Conservation (phyloP, 1,140 invertebrate genomes). For the Apis cerana region DNA sequence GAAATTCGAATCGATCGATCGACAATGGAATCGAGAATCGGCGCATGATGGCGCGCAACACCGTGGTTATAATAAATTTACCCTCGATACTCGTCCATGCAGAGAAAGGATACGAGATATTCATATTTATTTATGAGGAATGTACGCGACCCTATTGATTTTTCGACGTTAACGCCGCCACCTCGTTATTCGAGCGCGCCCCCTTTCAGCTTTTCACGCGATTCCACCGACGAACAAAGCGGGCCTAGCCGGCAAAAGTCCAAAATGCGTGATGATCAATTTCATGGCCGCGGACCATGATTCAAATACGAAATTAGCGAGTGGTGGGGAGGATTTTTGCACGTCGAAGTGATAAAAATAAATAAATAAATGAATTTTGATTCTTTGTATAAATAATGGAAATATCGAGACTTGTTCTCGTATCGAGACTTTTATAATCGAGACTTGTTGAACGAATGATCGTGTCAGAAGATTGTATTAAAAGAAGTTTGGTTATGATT, state of each 20-base stretch:
- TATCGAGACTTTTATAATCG: background rate
- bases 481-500: too few relatives aligned
- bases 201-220: constrained; percentile 39
- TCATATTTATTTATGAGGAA: constrained; percentile 74
- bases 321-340: background rate
- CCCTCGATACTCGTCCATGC: constrained; percentile 1
- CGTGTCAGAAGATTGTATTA: too few relatives aligned
- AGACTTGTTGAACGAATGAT: background rate
- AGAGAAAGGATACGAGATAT: constrained; percentile 54
- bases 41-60: background rate
- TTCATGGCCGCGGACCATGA: background rate
- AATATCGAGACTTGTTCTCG: background rate
- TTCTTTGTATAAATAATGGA: too few relatives aligned
- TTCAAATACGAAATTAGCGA: constrained; percentile 38
- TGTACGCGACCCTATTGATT: constrained; percentile 69
- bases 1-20: background rate
- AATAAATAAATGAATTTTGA: background rate
- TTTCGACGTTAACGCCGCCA: constrained; percentile 58
- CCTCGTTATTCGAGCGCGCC: constrained; percentile 39
- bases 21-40: background rate
- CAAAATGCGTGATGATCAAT: constrained; percentile 35
- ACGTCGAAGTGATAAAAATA: background rate
- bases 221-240: constrained; percentile 25
- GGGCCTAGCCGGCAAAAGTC: constrained; percentile 12
- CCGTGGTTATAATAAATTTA: constrained; percentile 47